Evolutionary conservation across 2,888 invertebrate species (phyloP).

Genomic region (Patella pellucida): DNA sequence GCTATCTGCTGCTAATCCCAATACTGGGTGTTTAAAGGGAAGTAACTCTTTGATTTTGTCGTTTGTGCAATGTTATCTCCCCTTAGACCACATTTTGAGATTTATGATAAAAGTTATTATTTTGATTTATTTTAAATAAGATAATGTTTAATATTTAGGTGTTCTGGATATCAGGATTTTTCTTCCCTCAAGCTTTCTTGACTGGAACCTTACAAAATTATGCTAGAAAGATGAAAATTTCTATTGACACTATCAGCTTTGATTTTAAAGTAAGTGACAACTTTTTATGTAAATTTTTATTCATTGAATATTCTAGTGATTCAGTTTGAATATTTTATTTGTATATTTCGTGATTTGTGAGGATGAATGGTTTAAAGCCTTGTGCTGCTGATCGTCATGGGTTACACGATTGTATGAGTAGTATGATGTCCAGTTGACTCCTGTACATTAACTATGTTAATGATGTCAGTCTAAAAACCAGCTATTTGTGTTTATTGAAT

Average conservation of each 20-base stretch:
- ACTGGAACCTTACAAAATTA: slow-evolving; percentile 72
- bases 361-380: too few species aligned
- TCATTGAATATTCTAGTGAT: too few species aligned
- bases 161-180: slow-evolving; percentile 75
- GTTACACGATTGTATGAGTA: too few species aligned
- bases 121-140: background rate
- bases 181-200: slow-evolving; percentile 73
- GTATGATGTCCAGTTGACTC: too few species aligned
- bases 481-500: too few species aligned
- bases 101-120: background rate
- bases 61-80: slow-evolving; percentile 7
- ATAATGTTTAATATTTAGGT: slow-evolving; percentile 50
- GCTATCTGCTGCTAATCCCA: too few species aligned
- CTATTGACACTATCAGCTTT: slow-evolving; percentile 71
- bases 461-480: too few species aligned
- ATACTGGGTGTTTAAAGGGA: background rate
- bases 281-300: too few species aligned
- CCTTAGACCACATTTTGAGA: background rate
- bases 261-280: slow-evolving; percentile 65
- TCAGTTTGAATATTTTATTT: too few species aligned
- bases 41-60: background rate
- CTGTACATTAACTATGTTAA: too few species aligned
- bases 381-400: too few species aligned
- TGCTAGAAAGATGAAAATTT: slow-evolving; percentile 69
- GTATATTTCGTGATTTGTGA: too few species aligned